These are phyloP conservation scores for Lepidochitona cinerea DNA, from an alignment of 2,888 invertebrate species.

Conservation along the genomic window DNA sequence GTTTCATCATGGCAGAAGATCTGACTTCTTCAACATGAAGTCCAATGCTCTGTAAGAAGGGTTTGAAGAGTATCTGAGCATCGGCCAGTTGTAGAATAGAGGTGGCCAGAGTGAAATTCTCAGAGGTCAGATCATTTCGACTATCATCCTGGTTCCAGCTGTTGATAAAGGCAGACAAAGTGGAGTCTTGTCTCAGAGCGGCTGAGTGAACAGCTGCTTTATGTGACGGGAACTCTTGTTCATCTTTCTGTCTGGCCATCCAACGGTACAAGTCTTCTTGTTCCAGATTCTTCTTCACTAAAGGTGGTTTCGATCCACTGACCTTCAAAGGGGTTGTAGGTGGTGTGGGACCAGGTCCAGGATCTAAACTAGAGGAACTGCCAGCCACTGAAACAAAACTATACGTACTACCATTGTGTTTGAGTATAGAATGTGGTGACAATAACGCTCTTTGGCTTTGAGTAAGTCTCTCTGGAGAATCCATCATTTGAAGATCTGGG, in stretches of 20 bases:
- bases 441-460: background rate
- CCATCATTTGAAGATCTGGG: constrained; percentile 11
- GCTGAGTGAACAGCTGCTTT: background rate
- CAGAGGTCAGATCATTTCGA: constrained; percentile 50
- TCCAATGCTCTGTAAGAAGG: constrained; percentile 88
- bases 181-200: constrained; percentile 54
- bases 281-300: constrained; percentile 44
- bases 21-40: constrained; percentile 79
- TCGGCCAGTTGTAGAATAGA: constrained; percentile 79
- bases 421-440: constrained; percentile 24
- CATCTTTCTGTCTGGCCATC: constrained; percentile 93
- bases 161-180: constrained; percentile 61
- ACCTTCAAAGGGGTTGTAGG: constrained; percentile 44
- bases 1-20: constrained; percentile 80
- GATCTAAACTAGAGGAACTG: constrained; percentile 50
- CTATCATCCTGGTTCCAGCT: constrained; percentile 67
- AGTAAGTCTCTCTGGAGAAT: background rate
- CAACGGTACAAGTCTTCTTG: constrained; percentile 88
- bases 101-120: constrained; percentile 59
- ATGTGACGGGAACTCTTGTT: constrained; percentile 31
- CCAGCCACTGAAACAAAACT: constrained; percentile 66
- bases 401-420: constrained; percentile 62
- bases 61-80: constrained; percentile 84
- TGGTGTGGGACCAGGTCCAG: constrained; percentile 44
- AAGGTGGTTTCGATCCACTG: constrained; percentile 29